Evolutionary conservation across 2,888 invertebrate genomes (phyloP).

Genomic region (Poecilus cupreus): DNA sequence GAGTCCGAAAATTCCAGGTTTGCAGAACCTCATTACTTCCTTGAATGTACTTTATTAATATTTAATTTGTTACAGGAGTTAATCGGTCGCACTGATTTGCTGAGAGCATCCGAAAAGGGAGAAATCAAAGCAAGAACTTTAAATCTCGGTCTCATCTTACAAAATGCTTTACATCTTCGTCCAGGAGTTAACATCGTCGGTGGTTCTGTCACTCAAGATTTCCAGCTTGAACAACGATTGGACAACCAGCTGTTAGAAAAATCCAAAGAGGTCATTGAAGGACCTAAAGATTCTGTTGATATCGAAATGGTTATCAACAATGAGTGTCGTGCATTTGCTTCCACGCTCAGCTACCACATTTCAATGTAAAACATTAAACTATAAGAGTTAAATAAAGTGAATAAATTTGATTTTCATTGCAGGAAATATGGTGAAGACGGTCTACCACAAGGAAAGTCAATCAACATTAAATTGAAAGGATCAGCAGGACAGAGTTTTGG

Average conservation of each 20-base stretch:
- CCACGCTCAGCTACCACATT: constrained; percentile 95
- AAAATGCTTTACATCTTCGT: constrained; percentile 91
- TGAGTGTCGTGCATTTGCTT: constrained; percentile 93
- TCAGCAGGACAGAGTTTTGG: constrained; percentile 99
- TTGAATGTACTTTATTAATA: not conserved
- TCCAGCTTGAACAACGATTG: constrained; percentile 88
- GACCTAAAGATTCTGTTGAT: constrained; percentile 79
- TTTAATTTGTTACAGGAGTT: constrained; percentile 77
- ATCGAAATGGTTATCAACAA: constrained; percentile 90
- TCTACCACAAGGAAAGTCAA: constrained; percentile 83
- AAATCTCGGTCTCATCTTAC: constrained; percentile 89
- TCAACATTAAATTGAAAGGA: constrained; percentile 89
- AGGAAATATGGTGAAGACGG: constrained; percentile 93
- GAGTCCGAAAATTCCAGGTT: constrained; percentile 86
- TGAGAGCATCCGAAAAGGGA: constrained; percentile 83
- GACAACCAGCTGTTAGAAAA: constrained; percentile 86
- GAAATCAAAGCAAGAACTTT: constrained; percentile 88
- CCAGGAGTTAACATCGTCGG: constrained; percentile 94
- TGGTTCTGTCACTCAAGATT: constrained; percentile 90
- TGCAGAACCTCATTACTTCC: not conserved
- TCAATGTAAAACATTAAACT: constrained; percentile 81
- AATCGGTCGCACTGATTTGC: constrained; percentile 92
- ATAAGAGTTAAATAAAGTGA: not conserved
- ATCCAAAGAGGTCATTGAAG: constrained; percentile 84
- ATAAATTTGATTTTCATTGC: constrained; percentile 50